Evolutionary conservation across 2,888 invertebrate genomes (phyloP), one percentile per base, ranked within the genome.

Genomic region (Allophyes oxyacanthae): DNA sequence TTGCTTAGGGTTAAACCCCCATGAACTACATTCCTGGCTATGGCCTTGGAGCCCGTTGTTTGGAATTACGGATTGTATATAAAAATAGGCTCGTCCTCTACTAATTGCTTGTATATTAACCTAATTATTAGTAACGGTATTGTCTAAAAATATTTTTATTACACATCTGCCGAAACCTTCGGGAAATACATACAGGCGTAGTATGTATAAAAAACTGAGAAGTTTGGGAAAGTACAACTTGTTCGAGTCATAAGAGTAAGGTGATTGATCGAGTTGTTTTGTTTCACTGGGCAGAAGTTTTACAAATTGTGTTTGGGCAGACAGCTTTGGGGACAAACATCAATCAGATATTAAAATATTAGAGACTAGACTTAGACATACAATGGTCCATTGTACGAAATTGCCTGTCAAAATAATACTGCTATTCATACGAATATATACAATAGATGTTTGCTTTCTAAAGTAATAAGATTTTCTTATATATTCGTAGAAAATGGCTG

Each of bases 231-330:
- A 64, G 53, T 50, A 65, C 9, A 64, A 58, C 50, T 32, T 50
- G 45, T 58, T 58, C 38, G 32, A 43, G 49, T 40, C 49, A 33
- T 38, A 38, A 28, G 51, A 44, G 14, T 13, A 28, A 66, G 44
- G 34, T 58, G 66, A 66, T 66, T 58, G 69, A 68, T 68, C 64
- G 69, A 53, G 64, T 64, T 66, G 69, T 68, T 68, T 65, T 66
- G 69, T 68, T 63, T 64, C 36, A 43, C 34, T 36, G 30, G 33
- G 14, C 42, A 59, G 37, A 64, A 66, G 46, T 66, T 69, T 69
- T 28, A 52, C 37, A 69, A 66, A 69, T 64, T 63, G 52, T 59
- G 53, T 66, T 69, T 50, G 45, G 45, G 14, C 42, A 45, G 41
- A 61, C 36, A 52, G 42, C 40, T 58, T 64, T 15, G 15, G 50